Evolutionary conservation across 2,113 vertebrate genomes (phyloP).

Genomic region (Cyprinodon brontotheroides): DNA sequence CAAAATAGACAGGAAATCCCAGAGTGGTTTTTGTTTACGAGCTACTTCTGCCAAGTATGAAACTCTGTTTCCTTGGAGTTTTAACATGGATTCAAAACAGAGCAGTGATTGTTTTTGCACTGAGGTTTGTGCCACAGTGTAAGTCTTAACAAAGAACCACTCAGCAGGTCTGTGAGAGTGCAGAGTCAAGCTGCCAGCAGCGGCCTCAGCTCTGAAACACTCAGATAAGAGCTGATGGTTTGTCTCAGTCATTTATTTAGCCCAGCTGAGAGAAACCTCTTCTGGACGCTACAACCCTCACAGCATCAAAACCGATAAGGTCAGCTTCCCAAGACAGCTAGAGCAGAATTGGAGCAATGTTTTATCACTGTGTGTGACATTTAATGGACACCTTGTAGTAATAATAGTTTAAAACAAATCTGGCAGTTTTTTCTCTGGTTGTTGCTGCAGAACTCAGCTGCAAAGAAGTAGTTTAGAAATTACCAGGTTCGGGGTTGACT

Average conservation of each 20-base stretch:
- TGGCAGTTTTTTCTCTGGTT: neutral
- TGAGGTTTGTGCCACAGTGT: slow-evolving; percentile 14
- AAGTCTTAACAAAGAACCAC: slow-evolving; percentile 36
- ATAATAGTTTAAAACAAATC: slow-evolving; percentile 3
- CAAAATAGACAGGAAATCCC: slow-evolving; percentile 6
- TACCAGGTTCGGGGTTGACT: slow-evolving; percentile 2
- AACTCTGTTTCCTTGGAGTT: slow-evolving; percentile 15
- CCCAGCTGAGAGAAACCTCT: slow-evolving; percentile 15
- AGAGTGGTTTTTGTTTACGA: slow-evolving; percentile 4
- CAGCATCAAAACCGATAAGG: slow-evolving; percentile 18
- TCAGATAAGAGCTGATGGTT: slow-evolving; percentile 30
- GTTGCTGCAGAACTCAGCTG: neutral
- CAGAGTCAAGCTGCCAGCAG: slow-evolving; percentile 33
- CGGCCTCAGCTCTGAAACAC: slow-evolving; percentile 13
- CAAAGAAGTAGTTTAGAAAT: neutral
- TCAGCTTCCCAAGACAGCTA: slow-evolving; percentile 4
- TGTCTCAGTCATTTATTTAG: slow-evolving; percentile 31
- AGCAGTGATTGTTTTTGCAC: slow-evolving; percentile 6
- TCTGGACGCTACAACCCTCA: neutral
- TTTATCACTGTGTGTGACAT: slow-evolving; percentile 6
- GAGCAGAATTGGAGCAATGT: slow-evolving; percentile 15
- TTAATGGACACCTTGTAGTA: slow-evolving; percentile 12
- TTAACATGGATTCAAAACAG: slow-evolving; percentile 11
- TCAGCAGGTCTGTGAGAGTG: slow-evolving; percentile 35
- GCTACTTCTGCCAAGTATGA: neutral